phyloP scores from a whole-genome alignment of 2,888 invertebrate genomes.

The Aphidoletes aphidimyza region DNA sequence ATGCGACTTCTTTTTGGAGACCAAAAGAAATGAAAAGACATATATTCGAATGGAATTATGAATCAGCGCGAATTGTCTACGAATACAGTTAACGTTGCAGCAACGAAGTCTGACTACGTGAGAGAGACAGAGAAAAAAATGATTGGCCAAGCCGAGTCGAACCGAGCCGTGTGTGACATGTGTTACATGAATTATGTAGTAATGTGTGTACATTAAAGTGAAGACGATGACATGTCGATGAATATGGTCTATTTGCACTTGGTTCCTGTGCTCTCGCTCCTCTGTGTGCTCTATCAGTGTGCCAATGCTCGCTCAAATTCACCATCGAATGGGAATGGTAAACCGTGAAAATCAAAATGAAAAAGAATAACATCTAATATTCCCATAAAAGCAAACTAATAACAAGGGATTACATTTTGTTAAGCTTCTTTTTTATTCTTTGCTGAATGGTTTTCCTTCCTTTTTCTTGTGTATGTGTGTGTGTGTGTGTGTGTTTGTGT shows the following conservation, averaged over 20 bases:
- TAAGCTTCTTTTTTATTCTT: constrained; percentile 52
- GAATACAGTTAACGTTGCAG: background rate
- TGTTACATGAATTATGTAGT: constrained; percentile 43
- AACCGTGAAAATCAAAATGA: constrained; percentile 29
- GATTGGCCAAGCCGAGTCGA: background rate
- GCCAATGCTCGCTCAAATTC: background rate
- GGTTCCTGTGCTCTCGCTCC: background rate
- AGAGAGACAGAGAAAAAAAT: too few relatives aligned
- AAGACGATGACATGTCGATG: constrained; percentile 40
- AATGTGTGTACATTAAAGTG: constrained; percentile 28
- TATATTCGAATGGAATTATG: background rate
- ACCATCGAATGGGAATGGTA: too few relatives aligned
- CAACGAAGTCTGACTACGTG: too few relatives aligned
- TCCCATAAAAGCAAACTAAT: constrained; percentile 55
- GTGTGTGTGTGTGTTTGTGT: too few relatives aligned
- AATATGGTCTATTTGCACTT: background rate
- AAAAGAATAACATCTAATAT: constrained; percentile 49
- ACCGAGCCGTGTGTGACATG: constrained; percentile 13
- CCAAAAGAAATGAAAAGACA: background rate
- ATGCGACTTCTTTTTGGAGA: too few relatives aligned
- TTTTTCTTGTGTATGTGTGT: too few relatives aligned
- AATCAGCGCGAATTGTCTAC: background rate
- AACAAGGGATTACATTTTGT: constrained; percentile 55
- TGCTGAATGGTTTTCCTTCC: background rate
- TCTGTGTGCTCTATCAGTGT: background rate